A percentile compares a stretch with the other conserved stretches of the same genome.
Evolutionary conservation across 1,140 invertebrate genomes (phyloP).

Genomic region (Grapholita molesta): DNA sequence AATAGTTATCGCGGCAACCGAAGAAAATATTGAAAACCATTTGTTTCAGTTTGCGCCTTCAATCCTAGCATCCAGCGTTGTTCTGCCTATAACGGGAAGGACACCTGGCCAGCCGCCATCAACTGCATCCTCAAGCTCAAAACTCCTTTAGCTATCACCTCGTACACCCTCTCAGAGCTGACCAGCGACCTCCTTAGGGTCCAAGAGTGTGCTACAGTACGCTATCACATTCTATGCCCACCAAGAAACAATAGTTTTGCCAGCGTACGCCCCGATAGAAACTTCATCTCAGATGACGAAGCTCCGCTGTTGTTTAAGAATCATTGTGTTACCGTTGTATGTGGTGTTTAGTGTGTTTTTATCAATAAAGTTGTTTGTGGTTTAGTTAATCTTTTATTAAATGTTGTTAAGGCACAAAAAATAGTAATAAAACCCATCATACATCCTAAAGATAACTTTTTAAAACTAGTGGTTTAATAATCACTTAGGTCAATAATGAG

Average conservation of each 20-base stretch:
- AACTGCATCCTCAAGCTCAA: conserved; percentile 70
- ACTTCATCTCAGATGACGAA: conserved; percentile 85
- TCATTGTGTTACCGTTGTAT: conserved; percentile 79
- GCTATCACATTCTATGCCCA: conserved; percentile 73
- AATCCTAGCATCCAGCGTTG: conserved; percentile 84
- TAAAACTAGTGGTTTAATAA: too few species aligned
- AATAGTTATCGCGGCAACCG: too few species aligned
- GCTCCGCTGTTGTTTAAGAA: conserved; percentile 86
- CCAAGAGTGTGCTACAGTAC: conserved; percentile 47
- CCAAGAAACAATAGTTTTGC: conserved; percentile 81
- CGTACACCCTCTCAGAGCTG: conserved; percentile 82
- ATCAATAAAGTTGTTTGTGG: conserved; percentile 25
- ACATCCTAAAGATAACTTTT: too few species aligned
- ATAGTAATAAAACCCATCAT: neutral
- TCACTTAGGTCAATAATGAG: too few species aligned
- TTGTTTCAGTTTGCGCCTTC: conserved; percentile 81
- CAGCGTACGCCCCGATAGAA: conserved; percentile 84
- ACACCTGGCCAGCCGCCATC: conserved; percentile 84
- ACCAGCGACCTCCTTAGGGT: conserved; percentile 78
- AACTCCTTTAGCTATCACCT: conserved; percentile 81
- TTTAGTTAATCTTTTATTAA: conserved; percentile 27
- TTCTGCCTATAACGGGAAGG: conserved; percentile 80
- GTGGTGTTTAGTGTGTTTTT: conserved; percentile 32
- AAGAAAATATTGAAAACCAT: too few species aligned
- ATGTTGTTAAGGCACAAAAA: neutral